Evolutionary conservation across 37 sponge, comb jelly and placozoan species (phyloP).

Genomic region (Agelas oroides): DNA sequence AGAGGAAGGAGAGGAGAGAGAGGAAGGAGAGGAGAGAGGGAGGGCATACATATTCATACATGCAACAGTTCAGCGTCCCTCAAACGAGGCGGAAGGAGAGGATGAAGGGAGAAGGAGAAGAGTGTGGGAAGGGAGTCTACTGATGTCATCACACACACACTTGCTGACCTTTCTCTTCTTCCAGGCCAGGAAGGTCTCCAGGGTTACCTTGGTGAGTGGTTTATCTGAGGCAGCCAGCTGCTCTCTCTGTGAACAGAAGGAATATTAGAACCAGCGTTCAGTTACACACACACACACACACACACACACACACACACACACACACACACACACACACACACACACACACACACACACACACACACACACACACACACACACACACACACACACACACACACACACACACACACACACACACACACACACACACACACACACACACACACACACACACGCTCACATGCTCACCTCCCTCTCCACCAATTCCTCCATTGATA

Average conservation of each 20-base stretch:
- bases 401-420: constrained; percentile 12
- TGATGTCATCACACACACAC: too few relatives aligned
- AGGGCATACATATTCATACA: too few relatives aligned
- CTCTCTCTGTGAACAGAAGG: constrained; percentile 58
- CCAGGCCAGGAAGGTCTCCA: constrained; percentile 88
- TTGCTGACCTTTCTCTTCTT: constrained; percentile 87
- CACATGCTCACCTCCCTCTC: constrained; percentile 83
- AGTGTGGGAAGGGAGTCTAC: too few relatives aligned
- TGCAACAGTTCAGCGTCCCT: too few relatives aligned
- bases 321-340: not conserved
- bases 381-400: too few relatives aligned
- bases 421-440: not conserved
- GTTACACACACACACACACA: not conserved
- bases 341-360: too few relatives aligned
- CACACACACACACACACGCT: constrained; percentile 1
- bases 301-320: not conserved
- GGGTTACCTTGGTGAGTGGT: constrained; percentile 79
- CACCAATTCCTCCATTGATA: constrained; percentile 94
- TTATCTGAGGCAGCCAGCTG: constrained; percentile 64
- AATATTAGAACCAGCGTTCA: not conserved
- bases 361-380: too few relatives aligned
- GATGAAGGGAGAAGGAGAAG: too few relatives aligned
- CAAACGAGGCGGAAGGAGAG: too few relatives aligned
- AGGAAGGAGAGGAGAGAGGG: too few relatives aligned
- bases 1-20: not conserved